Percentiles rank a stretch among this genome's conserved stretches.
These are phyloP conservation scores for Aplysia californica DNA, from an alignment of 1,140 invertebrate species.

Conservation along the genomic window DNA sequence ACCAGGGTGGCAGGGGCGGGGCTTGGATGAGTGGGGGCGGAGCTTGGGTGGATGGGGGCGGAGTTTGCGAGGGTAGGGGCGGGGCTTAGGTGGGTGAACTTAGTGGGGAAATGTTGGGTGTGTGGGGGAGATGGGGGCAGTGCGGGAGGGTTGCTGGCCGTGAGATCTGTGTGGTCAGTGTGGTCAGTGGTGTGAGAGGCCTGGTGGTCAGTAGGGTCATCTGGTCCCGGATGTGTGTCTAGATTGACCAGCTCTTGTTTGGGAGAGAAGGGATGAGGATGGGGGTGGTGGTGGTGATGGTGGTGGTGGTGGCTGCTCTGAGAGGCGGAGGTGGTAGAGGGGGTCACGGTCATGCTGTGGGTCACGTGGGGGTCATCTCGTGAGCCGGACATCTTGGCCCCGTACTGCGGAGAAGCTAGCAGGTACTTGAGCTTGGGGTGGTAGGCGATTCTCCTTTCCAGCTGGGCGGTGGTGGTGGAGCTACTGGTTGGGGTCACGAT, in stretches of 20 bases:
- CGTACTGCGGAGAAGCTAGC: slow-evolving; percentile 5
- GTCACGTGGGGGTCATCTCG: not conserved
- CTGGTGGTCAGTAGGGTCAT: not conserved
- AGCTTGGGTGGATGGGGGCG: no score
- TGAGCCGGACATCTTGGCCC: not conserved
- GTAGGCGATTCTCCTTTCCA: not conserved
- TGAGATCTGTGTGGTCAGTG: no score
- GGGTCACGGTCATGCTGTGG: not conserved
- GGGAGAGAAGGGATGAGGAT: not conserved
- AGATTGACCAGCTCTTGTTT: not conserved
- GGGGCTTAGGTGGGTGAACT: not conserved
- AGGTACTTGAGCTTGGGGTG: slow-evolving; percentile 28
- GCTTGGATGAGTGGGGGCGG: no score
- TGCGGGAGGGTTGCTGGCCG: no score
- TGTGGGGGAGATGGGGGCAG: not conserved
- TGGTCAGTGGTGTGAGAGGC: no score
- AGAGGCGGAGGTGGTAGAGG: not conserved
- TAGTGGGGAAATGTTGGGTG: not conserved
- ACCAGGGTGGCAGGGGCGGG: no score
- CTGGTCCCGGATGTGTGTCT: not conserved
- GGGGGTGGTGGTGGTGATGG: not conserved
- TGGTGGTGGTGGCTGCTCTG: not conserved
- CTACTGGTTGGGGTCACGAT: not conserved
- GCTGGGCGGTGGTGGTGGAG: not conserved
- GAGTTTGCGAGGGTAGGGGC: no score